These are phyloP conservation scores for Fringilla coelebs DNA, from an alignment of 2,797 vertebrate genomes.

Conservation along the genomic window DNA sequence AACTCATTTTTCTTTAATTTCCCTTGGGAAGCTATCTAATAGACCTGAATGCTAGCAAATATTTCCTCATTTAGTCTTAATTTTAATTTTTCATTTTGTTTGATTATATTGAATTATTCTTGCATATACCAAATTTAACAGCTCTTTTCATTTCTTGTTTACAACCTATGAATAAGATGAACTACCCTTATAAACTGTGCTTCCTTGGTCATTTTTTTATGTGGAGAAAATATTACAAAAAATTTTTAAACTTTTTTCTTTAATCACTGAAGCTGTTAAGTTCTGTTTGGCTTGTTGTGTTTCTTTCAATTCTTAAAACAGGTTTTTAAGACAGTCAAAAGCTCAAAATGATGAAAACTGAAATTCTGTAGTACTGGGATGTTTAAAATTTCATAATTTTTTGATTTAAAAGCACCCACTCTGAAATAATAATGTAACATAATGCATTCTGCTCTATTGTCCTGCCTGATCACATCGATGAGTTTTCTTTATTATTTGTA, in stretches of 20 bases:
- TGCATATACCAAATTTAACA: not conserved
- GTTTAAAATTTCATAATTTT: not conserved
- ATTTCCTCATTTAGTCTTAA: constrained; percentile 1
- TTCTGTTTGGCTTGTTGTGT: rapidly evolving
- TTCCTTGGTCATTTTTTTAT: not conserved
- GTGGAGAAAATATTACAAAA: not conserved
- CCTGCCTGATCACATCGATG: not conserved
- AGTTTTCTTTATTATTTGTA: not conserved
- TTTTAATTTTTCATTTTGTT: not conserved
- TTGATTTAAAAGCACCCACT: not conserved
- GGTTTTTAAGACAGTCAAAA: not conserved
- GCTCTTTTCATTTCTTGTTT: not conserved
- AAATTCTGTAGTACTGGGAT: not conserved
- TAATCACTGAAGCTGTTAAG: not conserved
- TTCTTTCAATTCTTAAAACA: not conserved
- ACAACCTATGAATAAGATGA: not conserved
- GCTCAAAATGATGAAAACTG: not conserved
- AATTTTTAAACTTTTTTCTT: not conserved
- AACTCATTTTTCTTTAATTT: not conserved
- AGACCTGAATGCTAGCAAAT: not conserved
- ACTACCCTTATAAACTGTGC: not conserved
- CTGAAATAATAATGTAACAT: not conserved
- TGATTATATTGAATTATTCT: not conserved
- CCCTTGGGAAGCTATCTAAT: not conserved
- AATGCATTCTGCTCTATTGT: not conserved